These are phyloP conservation scores for Crocallis elinguaria DNA, from an alignment of 2,888 invertebrate genomes.

Conservation along the genomic window DNA sequence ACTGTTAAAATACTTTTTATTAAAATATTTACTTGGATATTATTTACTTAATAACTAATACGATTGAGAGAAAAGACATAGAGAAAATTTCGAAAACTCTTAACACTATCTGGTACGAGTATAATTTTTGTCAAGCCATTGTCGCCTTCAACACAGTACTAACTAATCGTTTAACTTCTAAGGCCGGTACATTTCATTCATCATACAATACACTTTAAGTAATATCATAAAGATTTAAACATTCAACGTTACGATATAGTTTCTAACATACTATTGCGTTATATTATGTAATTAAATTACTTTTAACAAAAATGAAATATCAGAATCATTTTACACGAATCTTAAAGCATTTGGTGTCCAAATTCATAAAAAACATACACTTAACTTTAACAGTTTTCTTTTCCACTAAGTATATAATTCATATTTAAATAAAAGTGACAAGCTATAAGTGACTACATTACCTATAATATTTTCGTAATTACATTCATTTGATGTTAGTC, in stretches of 20 bases:
- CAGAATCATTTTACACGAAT: constrained; percentile 30
- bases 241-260: constrained; percentile 67
- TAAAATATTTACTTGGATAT: constrained; percentile 51
- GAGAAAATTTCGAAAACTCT: constrained; percentile 79
- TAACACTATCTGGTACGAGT: constrained; percentile 69
- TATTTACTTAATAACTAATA: constrained; percentile 73
- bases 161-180: constrained; percentile 73
- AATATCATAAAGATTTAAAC: constrained; percentile 67
- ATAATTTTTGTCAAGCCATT: constrained; percentile 71
- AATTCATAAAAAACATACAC: background rate
- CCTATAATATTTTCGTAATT: background rate
- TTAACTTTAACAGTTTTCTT: constrained; percentile 1
- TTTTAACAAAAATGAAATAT: constrained; percentile 43
- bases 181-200: constrained; percentile 79
- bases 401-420: constrained; percentile 3
- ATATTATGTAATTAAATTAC: constrained; percentile 65
- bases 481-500: constrained; percentile 8
- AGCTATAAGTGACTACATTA: constrained; percentile 20
- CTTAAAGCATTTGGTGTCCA: constrained; percentile 29
- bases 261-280: constrained; percentile 67
- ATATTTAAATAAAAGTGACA: constrained; percentile 17
- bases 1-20: constrained; percentile 61
- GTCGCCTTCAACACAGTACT: constrained; percentile 55
- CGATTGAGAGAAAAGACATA: constrained; percentile 78
- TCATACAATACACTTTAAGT: constrained; percentile 78